Conservation (phyloP, 2,113 vertebrate genomes). For the Agelaius phoeniceus region DNA sequence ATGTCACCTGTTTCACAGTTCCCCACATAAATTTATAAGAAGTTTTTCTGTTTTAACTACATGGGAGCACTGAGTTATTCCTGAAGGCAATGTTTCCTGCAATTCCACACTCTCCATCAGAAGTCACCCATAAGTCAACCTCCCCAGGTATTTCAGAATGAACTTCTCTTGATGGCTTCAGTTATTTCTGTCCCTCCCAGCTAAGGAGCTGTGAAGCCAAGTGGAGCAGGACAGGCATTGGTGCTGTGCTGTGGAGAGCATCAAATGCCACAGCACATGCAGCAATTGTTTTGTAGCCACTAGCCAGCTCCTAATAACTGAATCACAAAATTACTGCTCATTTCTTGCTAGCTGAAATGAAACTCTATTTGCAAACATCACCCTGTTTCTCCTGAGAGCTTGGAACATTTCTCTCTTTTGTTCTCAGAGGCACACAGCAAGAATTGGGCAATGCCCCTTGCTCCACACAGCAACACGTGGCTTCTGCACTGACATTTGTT, state of each 20-base stretch:
- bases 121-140: slow-evolving; percentile 65
- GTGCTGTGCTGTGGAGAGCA: neutral
- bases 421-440: neutral
- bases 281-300: slow-evolving; percentile 42
- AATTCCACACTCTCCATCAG: slow-evolving; percentile 64
- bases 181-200: slow-evolving; percentile 41
- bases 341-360: slow-evolving; percentile 59
- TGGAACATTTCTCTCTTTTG: neutral
- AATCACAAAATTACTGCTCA: slow-evolving; percentile 43
- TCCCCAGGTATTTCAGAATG: slow-evolving; percentile 63
- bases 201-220: neutral
- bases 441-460: neutral
- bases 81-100: slow-evolving; percentile 61
- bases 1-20: neutral
- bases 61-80: slow-evolving; percentile 27
- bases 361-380: slow-evolving; percentile 1
- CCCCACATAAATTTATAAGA: slow-evolving; percentile 20
- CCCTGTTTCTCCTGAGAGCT: neutral
- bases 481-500: neutral
- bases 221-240: neutral
- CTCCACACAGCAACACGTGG: neutral
- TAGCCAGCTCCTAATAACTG: slow-evolving; percentile 55
- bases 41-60: slow-evolving; percentile 44
- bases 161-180: slow-evolving; percentile 41
- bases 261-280: neutral